Conservation (phyloP, 2,888 invertebrate species). For the Oxycera nigricornis region DNA sequence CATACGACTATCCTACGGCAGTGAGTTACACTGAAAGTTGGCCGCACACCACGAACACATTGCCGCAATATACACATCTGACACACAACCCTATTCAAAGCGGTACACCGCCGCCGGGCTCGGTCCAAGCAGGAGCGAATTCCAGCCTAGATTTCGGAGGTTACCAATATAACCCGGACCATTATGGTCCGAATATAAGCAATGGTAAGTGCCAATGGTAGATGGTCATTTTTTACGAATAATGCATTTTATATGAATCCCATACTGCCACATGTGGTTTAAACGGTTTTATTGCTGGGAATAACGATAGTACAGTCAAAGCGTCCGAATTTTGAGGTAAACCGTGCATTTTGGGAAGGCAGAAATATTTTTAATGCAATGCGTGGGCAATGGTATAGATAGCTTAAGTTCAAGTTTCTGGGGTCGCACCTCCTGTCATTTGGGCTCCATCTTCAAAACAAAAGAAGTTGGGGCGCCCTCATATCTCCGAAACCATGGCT, state of each 20-base stretch:
- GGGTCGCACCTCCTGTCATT: no score
- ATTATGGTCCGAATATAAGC: conserved; percentile 54
- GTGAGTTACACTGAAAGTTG: conserved; percentile 55
- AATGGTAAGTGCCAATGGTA: conserved; percentile 61
- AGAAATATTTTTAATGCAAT: no score
- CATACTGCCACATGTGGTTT: conserved; percentile 36
- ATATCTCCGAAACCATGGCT: no score
- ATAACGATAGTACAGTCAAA: not conserved
- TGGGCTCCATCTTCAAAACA: no score
- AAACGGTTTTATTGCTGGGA: conserved; percentile 18
- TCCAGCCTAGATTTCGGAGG: conserved; percentile 56
- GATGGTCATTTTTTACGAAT: no score
- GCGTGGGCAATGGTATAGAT: no score
- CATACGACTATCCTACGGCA: conserved; percentile 56
- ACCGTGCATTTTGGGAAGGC: no score
- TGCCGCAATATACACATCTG: conserved; percentile 61
- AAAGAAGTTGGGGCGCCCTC: no score
- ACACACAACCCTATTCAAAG: conserved; percentile 48
- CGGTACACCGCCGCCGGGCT: conserved; percentile 52
- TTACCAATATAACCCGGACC: conserved; percentile 55
- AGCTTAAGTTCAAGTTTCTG: no score
- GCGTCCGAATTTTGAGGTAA: not conserved
- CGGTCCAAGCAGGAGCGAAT: conserved; percentile 47
- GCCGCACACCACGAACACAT: conserved; percentile 52
- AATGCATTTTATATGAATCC: no score